Base-by-base conservation (phyloP, 2,797 vertebrate species). In the Syngnathus rostellatus region DNA sequence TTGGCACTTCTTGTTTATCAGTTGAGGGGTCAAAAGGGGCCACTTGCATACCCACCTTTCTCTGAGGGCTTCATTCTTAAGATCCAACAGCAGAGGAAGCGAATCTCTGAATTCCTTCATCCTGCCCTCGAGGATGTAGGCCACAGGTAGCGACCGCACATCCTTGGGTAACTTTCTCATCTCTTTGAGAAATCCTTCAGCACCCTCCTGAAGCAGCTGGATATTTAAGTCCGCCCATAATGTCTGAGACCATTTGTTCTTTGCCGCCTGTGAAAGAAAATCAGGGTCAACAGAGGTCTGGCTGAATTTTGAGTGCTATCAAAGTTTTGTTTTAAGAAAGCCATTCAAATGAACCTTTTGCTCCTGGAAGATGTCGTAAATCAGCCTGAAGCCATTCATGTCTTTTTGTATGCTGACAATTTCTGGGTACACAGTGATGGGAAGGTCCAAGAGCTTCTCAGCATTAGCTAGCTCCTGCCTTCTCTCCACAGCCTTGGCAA, bases 101-200 rank as follows among this genome's bases (percentile, higher is more conserved):
- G 96, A 95, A 57, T 97, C 94, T 73, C 82, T 94, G 82, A 99
- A 98, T 0, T 96, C 93, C 70, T 94, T 98, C 94, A 99, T 88
- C 41, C 83, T 93, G 5, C 83, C 82, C 2, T 98, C 95, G 48
- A 99, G 77, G 19, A 93, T 90, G 69, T 86, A 90, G 68, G 90
- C 92, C 10, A 92, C 87, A 0, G 95, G 83, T 70, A 97, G 67
- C 1, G 61, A 80, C 6, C 90, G 92, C 23, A 93, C 91, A 0
- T 92, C 85, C 72, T 89, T 93, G 0, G 96, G 92, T 50, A 98
- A 84, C 79, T 92, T 92, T 64, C 88, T 89, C 54, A 97, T 76
- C 2, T 64, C 72, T 85, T 88, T 94, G 71, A 95, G 90, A 73
- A 94, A 94, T 3, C 83, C 85, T 0, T 98, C 95, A 0, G 93